phyloP scores from a whole-genome alignment of 2,113 vertebrate genomes.

The Tragelaphus scriptus region DNA sequence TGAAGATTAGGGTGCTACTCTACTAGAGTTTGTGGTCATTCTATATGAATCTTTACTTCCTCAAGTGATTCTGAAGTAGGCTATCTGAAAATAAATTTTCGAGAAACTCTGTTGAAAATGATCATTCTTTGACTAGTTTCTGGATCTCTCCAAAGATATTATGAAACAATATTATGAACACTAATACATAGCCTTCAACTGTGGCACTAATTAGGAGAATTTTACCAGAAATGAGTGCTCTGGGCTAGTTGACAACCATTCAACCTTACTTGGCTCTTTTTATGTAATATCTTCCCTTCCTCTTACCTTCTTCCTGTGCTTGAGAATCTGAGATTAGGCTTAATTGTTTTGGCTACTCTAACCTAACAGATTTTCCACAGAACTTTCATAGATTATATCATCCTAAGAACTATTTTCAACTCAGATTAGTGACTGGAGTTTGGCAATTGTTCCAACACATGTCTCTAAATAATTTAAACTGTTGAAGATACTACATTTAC shows the following conservation, averaged over 20 bases:
- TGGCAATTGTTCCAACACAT: not conserved
- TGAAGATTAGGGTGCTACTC: rapidly evolving
- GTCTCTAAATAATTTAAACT: not conserved
- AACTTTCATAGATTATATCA: not conserved
- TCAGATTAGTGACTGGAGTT: not conserved
- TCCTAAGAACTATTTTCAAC: not conserved
- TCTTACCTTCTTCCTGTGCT: not conserved
- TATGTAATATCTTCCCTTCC: not conserved
- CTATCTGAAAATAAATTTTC: not conserved
- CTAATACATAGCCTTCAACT: not conserved
- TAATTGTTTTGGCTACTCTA: not conserved
- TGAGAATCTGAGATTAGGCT: not conserved
- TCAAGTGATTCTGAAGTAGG: not conserved
- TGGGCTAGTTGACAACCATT: not conserved
- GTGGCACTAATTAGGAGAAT: not conserved
- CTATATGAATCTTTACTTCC: not conserved
- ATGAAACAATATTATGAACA: not conserved
- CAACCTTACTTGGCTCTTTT: not conserved
- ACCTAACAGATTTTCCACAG: not conserved
- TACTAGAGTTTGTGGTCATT: not conserved
- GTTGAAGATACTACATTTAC: not conserved
- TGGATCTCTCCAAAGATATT: not conserved
- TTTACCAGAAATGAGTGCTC: not conserved
- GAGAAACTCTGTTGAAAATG: not conserved
- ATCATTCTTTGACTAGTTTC: not conserved